Evolutionary conservation across 2,113 vertebrate species (phyloP).

Genomic region (Rhinogobius similis): DNA sequence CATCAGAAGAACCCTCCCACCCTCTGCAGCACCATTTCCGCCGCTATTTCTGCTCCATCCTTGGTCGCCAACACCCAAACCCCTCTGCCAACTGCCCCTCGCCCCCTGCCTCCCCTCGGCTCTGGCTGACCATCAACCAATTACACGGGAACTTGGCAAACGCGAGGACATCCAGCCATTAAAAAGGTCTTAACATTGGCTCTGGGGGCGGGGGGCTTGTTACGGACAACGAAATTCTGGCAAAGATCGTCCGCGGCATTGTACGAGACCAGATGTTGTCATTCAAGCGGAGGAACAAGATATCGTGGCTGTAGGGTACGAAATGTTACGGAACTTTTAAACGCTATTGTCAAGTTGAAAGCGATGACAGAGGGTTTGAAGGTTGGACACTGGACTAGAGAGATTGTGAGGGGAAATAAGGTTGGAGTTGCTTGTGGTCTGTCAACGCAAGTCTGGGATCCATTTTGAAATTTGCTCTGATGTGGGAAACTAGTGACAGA

Average conservation of each 20-base stretch:
- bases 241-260: conserved; percentile 48
- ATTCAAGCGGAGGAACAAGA: conserved; percentile 59
- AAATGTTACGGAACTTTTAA: conserved; percentile 53
- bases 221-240: conserved; percentile 56
- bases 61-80: conserved; percentile 47
- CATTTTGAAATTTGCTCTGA: background rate
- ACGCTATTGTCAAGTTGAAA: conserved; percentile 12
- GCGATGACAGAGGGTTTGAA: conserved; percentile 28
- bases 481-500: background rate
- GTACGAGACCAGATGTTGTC: conserved; percentile 66
- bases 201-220: conserved; percentile 41
- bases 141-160: conserved; percentile 76
- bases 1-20: background rate
- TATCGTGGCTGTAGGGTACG: conserved; percentile 47
- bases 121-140: conserved; percentile 74
- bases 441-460: background rate
- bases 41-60: conserved; percentile 53
- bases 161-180: conserved; percentile 67
- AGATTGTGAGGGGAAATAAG: background rate
- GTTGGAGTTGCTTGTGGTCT: background rate
- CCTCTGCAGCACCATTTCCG: conserved; percentile 34
- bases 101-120: conserved; percentile 3
- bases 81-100: conserved; percentile 44
- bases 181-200: conserved; percentile 70
- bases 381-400: conserved; percentile 16